phyloP scores from a whole-genome alignment of 2,888 invertebrate genomes.

The Nomada lathburiana region DNA sequence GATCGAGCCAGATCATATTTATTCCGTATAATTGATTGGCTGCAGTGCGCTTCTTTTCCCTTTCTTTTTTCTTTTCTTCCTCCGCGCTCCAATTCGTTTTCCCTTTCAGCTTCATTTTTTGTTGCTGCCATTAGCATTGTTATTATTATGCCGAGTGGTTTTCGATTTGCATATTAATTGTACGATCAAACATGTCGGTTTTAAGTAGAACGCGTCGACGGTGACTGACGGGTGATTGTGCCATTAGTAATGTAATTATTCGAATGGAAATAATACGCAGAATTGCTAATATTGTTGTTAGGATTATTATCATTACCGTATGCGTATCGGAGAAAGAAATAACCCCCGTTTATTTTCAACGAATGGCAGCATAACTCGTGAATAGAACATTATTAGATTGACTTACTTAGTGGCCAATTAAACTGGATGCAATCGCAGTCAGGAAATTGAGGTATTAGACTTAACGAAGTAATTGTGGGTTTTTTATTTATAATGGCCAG shows the following conservation, averaged over 20 bases:
- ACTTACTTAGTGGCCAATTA: slow-evolving; percentile 50
- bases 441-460: slow-evolving; percentile 50
- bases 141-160: neutral
- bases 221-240: neutral
- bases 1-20: slow-evolving; percentile 25
- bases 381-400: slow-evolving; percentile 48
- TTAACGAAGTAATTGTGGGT: slow-evolving; percentile 56
- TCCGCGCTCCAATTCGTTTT: neutral
- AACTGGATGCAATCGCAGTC: slow-evolving; percentile 49
- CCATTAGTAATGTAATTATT: neutral
- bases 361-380: slow-evolving; percentile 32
- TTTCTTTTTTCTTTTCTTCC: neutral
- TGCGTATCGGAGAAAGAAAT: neutral
- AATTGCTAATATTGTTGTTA: neutral
- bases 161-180: neutral
- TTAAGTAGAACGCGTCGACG: too few relatives aligned
- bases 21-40: slow-evolving; percentile 17
- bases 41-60: neutral
- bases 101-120: neutral
- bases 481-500: slow-evolving; percentile 3
- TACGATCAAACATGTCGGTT: too few relatives aligned
- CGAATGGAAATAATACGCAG: neutral
- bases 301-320: slow-evolving; percentile 2
- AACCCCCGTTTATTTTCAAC: slow-evolving; percentile 10
- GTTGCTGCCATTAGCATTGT: neutral